Percentiles rank a stretch among this genome's conserved stretches.
phyloP scores from a whole-genome alignment of 2,888 invertebrate genomes.

The Druceiella hillmani region DNA sequence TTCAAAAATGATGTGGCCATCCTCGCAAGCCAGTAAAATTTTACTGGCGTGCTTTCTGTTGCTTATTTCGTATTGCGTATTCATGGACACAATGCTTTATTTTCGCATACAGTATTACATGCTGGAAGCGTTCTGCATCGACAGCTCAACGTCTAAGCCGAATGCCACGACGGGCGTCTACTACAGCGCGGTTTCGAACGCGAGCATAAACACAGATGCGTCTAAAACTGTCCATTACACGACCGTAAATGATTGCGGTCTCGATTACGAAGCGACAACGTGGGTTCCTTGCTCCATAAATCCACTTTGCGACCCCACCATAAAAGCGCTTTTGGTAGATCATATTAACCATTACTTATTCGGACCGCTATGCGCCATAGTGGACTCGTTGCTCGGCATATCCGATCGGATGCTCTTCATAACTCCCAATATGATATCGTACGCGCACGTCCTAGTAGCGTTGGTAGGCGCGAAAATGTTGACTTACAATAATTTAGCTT shows the following conservation, averaged over 20 bases:
- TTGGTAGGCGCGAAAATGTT: slow-evolving; percentile 69
- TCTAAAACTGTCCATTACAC: not conserved
- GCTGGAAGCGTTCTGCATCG: slow-evolving; percentile 40
- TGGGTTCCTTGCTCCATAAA: slow-evolving; percentile 67
- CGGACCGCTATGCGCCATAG: slow-evolving; percentile 69
- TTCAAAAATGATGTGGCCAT: slow-evolving; percentile 68
- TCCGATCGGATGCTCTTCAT: slow-evolving; percentile 55
- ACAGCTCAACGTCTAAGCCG: slow-evolving; percentile 25
- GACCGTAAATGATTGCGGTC: slow-evolving; percentile 6
- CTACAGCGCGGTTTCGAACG: slow-evolving; percentile 24
- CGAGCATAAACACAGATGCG: not conserved
- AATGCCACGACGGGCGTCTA: slow-evolving; percentile 32
- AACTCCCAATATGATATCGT: slow-evolving; percentile 80
- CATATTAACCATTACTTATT: slow-evolving; percentile 81
- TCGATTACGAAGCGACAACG: slow-evolving; percentile 47
- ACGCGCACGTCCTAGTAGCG: slow-evolving; percentile 72
- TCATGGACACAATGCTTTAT: slow-evolving; percentile 69
- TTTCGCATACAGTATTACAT: slow-evolving; percentile 65
- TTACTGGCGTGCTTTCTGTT: slow-evolving; percentile 53
- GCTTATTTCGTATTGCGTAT: slow-evolving; percentile 58
- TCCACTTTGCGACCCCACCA: slow-evolving; percentile 74
- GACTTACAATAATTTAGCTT: slow-evolving; percentile 64
- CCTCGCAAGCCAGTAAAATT: slow-evolving; percentile 67
- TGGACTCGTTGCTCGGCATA: slow-evolving; percentile 62
- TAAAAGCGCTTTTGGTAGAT: slow-evolving; percentile 77